Evolutionary conservation across 1,140 invertebrate species (phyloP).

Genomic region (Drosophila melanogaster): Release_6_plus_ISO1_MT NT_033777.3:12796501-12797000

Average conservation of each 20-base stretch:
- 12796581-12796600: not conserved
- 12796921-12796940: constrained; percentile 77
- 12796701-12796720: constrained; percentile 52
- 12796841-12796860: constrained; percentile 62
- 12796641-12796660: constrained; percentile 35
- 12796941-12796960: constrained; percentile 75
- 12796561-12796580: not conserved
- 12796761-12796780: constrained; percentile 41
- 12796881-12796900: constrained; percentile 44
- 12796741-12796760: constrained; percentile 60
- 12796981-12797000: constrained; percentile 1
- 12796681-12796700: constrained; percentile 38
- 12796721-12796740: constrained; percentile 50
- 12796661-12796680: constrained; percentile 48
- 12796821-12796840: constrained; percentile 45
- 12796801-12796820: constrained; percentile 14
- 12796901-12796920: constrained; percentile 78
- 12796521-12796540: too few species aligned
- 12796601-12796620: constrained; percentile 22
- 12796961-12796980: constrained; percentile 25
- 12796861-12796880: constrained; percentile 77
- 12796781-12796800: not conserved
- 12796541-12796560: not conserved
- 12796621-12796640: not conserved
- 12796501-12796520: too few species aligned